Percentiles rank a stretch among this genome's conserved stretches.
Evolutionary conservation across 2,113 vertebrate genomes (phyloP).

Genomic region (Callithrix jacchus): DNA sequence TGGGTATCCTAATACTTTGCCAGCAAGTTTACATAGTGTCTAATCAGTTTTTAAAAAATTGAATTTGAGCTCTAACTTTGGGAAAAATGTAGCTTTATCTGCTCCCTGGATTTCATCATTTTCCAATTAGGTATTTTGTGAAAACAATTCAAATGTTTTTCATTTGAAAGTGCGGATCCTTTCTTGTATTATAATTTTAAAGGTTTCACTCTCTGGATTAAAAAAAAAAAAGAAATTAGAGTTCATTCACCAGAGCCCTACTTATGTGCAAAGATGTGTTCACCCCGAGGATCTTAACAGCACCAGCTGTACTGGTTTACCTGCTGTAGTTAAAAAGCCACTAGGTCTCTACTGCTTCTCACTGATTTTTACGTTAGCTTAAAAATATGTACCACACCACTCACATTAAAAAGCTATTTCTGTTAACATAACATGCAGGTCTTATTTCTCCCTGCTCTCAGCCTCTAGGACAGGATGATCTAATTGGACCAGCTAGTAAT

Average conservation of each 20-base stretch:
- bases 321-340: neutral
- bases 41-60: neutral
- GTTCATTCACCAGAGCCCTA: neutral
- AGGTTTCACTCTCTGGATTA: neutral
- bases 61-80: neutral
- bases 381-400: neutral
- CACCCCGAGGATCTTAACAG: neutral
- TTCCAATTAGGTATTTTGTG: neutral
- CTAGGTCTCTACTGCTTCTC: neutral
- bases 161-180: slow-evolving; percentile 17
- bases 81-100: neutral
- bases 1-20: neutral
- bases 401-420: slow-evolving; percentile 11
- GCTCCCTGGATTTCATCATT: neutral
- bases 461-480: neutral
- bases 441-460: neutral
- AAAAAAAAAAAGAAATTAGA: neutral
- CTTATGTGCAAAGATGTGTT: neutral
- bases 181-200: slow-evolving; percentile 2
- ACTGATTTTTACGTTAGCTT: slow-evolving; percentile 38
- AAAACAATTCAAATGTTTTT: slow-evolving; percentile 30
- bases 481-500: slow-evolving; percentile 10
- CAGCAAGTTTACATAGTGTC: slow-evolving; percentile 27
- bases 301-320: neutral
- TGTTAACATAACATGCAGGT: neutral